Conservation (phyloP, 2,113 vertebrate species). For the Gallinago jamesoni region DNA sequence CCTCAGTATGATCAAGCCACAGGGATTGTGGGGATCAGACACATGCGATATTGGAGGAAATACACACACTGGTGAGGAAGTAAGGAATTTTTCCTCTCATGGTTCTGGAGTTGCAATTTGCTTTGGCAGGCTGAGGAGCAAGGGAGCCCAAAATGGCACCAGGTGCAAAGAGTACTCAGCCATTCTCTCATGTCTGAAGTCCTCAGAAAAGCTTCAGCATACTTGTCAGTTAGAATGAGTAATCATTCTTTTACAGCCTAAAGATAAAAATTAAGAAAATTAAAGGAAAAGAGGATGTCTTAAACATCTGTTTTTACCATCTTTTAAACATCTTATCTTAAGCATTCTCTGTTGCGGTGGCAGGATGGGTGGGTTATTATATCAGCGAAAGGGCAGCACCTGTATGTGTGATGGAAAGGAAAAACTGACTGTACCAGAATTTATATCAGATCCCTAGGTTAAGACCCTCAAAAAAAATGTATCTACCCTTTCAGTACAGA, state of each 20-base stretch:
- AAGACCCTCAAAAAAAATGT: not conserved
- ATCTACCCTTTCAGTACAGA: not conserved
- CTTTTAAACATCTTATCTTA: too few relatives aligned
- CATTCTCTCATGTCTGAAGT: not conserved
- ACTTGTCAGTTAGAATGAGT: not conserved
- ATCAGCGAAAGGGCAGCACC: not conserved
- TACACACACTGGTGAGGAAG: not conserved
- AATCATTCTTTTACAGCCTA: not conserved
- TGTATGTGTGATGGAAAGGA: not conserved
- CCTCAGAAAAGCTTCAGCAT: not conserved
- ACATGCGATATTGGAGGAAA: fast-evolving
- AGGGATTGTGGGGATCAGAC: not conserved
- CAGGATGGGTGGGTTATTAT: not conserved
- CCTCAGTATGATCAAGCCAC: not conserved
- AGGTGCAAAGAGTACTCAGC: not conserved
- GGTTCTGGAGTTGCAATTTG: not conserved
- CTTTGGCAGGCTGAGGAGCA: not conserved
- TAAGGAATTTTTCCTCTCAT: not conserved
- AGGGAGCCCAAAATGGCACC: not conserved
- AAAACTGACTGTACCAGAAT: not conserved
- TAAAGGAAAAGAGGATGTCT: not conserved
- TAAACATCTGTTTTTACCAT: not conserved
- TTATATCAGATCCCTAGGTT: not conserved
- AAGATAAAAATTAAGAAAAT: not conserved
- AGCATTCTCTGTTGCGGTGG: not conserved